Evolutionary conservation across 2,113 vertebrate genomes (phyloP).

Genomic region (Glaucidium brasilianum): DNA sequence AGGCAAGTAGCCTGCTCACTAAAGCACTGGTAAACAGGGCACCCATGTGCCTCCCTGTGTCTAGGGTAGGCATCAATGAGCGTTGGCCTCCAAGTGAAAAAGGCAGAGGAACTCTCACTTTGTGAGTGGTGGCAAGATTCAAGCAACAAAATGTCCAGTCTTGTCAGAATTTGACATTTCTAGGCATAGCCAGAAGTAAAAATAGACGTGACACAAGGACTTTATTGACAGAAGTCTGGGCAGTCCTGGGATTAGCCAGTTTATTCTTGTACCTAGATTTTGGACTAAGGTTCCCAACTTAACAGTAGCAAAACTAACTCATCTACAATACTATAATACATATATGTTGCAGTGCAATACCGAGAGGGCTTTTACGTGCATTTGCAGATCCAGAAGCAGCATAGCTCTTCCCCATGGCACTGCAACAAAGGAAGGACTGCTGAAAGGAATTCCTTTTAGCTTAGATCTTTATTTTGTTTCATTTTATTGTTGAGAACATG

Average conservation of each 20-base stretch:
- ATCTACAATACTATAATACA: not conserved
- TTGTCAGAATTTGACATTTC: not conserved
- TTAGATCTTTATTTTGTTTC: not conserved
- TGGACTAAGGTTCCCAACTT: not conserved
- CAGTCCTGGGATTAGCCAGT: not conserved
- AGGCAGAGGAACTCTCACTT: not conserved
- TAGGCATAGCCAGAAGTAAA: not conserved
- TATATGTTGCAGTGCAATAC: not conserved
- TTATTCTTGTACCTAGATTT: not conserved
- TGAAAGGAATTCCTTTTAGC: not conserved
- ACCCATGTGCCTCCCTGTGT: not conserved
- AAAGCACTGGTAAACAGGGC: not conserved
- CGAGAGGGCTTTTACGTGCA: fast-evolving
- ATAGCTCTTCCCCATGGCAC: not conserved
- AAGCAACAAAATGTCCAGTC: not conserved
- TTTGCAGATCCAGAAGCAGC: not conserved
- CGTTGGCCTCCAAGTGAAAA: not conserved
- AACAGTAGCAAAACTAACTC: not conserved
- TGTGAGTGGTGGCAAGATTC: not conserved
- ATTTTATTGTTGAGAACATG: not conserved
- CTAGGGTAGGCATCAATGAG: not conserved
- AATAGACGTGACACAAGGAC: fast-evolving
- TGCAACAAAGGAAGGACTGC: not conserved
- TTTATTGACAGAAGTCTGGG: not conserved
- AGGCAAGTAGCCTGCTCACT: not conserved